Base-by-base conservation (phyloP, 2,888 invertebrate species). In the Mongoloraphidia duomilia region DNA sequence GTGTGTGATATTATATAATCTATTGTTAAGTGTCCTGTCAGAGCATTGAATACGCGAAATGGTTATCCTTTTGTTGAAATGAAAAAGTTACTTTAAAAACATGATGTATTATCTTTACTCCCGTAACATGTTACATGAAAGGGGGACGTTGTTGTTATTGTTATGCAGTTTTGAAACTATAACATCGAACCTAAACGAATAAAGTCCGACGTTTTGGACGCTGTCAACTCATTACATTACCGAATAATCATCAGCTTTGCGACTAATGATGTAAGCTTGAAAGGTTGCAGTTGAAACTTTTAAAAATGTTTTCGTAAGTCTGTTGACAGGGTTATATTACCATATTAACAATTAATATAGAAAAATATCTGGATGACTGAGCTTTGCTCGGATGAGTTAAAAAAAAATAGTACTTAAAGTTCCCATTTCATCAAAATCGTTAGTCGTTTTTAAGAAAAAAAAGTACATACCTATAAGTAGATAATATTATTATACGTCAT, bases 81-180 rank as follows among this genome's bases (percentile, higher is more conserved):
- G 33, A 9, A 44, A 44, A 44, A 44, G 44, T 44, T 44, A 44
- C 34, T 44, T 44, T 44, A 44, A 44, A 44, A 44, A 44, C 44
- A 44, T 44, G 44, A 44, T 44, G 44, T 44, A 44, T 44, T 44
- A 34, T 26, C 26, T 26, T 26, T 26, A 26, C 26, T 26, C 26
- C 26, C 26, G 26, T 3, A 26, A 26, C 26, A 26, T 26, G 26
- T 26, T 26, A 26, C 26, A 26, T 26, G 26, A 26, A 26, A 26
- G 26, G 26, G 26, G 26, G 6, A 26, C 26, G 26, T 6, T 26
- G 26, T 26, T 26, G 26, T 26, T 26, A 26, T 26, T 26, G 26
- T 26, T 26, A 26, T 26, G 26, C 26, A 26, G 26, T n/a, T 44
- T 44, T 34, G 33, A 44, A 33, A 44, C 34, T 34, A 44, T 34